A percentile compares a stretch with the other conserved stretches of the same genome.
Conservation (phyloP, 2,797 vertebrate species). For the Botia almorhae region DNA sequence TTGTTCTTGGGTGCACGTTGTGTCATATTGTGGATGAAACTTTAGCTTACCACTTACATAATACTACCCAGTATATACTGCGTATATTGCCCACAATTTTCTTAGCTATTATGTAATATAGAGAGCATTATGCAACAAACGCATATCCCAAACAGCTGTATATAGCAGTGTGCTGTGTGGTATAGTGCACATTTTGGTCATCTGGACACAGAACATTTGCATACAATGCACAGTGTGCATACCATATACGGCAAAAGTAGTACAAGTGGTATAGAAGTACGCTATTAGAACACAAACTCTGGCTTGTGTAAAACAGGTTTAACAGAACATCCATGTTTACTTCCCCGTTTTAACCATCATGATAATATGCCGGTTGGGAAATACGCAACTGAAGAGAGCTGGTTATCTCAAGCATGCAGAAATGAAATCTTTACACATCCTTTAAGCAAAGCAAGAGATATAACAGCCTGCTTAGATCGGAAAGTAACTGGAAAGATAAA, state of each 20-base stretch:
- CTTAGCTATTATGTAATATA: too few relatives aligned
- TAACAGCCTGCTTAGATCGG: constrained; percentile 30
- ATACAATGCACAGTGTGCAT: neutral
- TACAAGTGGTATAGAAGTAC: neutral
- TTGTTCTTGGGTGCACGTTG: neutral
- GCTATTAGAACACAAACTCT: neutral
- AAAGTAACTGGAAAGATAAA: constrained; percentile 14
- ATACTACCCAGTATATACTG: neutral
- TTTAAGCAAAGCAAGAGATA: constrained; percentile 37
- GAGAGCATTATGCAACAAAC: too few relatives aligned
- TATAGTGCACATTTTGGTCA: too few relatives aligned
- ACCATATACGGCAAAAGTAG: neutral
- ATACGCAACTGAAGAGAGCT: constrained; percentile 7
- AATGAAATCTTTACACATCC: constrained; percentile 10
- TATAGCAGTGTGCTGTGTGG: too few relatives aligned
- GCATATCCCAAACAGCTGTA: too few relatives aligned
- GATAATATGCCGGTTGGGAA: constrained; percentile 5
- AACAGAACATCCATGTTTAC: neutral
- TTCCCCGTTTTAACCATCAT: constrained; percentile 11
- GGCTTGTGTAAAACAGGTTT: constrained; percentile 6
- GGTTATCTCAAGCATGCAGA: constrained; percentile 28
- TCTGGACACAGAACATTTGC: too few relatives aligned
- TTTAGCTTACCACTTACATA: neutral
- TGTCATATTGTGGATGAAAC: neutral
- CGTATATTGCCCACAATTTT: too few relatives aligned